Evolutionary conservation across 2,888 invertebrate species (phyloP).

Genomic region (Lithosia quadra): DNA sequence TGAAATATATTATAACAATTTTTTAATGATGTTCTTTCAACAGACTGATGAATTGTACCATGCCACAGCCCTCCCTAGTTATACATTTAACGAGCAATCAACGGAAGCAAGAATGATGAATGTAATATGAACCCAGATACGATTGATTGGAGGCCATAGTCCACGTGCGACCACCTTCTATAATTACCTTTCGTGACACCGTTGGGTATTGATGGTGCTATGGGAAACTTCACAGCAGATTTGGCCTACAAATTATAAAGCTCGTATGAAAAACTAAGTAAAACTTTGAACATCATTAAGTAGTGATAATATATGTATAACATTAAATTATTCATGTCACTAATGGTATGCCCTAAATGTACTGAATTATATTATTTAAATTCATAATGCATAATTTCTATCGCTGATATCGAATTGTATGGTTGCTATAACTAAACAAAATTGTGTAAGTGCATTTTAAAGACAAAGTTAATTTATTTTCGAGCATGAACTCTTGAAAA

Average conservation of each 20-base stretch:
- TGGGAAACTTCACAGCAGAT: not conserved
- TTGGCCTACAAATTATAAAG: not conserved
- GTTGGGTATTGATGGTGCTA: conserved; percentile 3
- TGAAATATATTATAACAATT: not conserved
- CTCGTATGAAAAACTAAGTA: not conserved
- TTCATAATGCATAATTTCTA: not conserved
- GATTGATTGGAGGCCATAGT: conserved; percentile 13
- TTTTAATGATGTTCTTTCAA: not conserved
- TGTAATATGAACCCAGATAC: conserved; percentile 13
- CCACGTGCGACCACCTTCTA: conserved; percentile 7
- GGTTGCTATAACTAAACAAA: no score
- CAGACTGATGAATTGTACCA: conserved; percentile 12
- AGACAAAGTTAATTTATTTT: no score
- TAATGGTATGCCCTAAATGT: no score
- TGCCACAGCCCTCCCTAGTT: conserved; percentile 6
- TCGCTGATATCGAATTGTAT: no score
- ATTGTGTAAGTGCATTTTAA: not conserved
- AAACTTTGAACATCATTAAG: no score
- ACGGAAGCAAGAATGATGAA: conserved; percentile 12
- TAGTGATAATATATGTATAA: no score
- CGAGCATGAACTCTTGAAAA: not conserved
- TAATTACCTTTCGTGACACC: conserved; percentile 14
- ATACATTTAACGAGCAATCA: conserved; percentile 16
- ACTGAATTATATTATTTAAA: no score
- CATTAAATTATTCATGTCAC: no score